phyloP scores from a whole-genome alignment of 2,797 vertebrate species.

The Channa striata region DNA sequence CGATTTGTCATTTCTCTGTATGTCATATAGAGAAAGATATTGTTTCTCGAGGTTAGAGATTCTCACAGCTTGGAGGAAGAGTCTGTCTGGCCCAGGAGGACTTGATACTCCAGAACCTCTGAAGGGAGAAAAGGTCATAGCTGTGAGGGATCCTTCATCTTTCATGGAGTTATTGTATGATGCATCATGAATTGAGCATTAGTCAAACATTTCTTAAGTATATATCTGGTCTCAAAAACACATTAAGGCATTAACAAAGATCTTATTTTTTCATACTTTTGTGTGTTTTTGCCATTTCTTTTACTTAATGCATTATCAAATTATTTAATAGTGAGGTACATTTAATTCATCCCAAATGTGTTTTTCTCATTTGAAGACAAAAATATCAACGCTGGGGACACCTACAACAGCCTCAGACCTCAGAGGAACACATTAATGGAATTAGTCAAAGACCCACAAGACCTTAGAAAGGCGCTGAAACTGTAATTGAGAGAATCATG shows the following conservation, averaged over 20 bases:
- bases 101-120: too few species aligned
- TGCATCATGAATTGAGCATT: neutral
- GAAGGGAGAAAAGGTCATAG: too few species aligned
- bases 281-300: neutral
- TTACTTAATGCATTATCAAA: neutral
- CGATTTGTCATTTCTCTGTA: too few species aligned
- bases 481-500: conserved; percentile 33
- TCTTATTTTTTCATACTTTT: neutral
- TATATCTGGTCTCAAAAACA: neutral
- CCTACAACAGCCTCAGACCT: neutral
- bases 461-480: conserved; percentile 6
- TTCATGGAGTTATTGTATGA: too few species aligned
- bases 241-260: neutral
- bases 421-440: conserved; percentile 7
- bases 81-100: too few species aligned
- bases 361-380: conserved; percentile 15
- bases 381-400: neutral
- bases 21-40: too few species aligned
- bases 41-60: too few species aligned
- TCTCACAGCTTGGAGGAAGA: too few species aligned
- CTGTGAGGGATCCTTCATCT: too few species aligned
- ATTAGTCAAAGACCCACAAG: conserved; percentile 10
- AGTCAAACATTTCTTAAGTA: neutral
- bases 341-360: neutral
- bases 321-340: neutral